Base-by-base conservation (phyloP, 2,113 vertebrate species). In the Pyrgilauda ruficollis region DNA sequence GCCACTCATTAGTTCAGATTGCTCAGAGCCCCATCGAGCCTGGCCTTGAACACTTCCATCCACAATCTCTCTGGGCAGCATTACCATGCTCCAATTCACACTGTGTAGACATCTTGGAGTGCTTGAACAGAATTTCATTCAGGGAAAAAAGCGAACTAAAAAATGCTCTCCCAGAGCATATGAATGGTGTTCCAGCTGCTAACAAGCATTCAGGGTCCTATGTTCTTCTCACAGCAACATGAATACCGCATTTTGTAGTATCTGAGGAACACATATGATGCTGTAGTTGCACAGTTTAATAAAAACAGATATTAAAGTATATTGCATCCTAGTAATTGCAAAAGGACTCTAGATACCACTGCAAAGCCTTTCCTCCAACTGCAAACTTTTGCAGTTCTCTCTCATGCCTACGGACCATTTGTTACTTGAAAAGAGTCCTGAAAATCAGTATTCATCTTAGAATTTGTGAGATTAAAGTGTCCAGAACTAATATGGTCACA, bases 361-460 rank as follows among this genome's bases (percentile, higher is more conserved):
- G 21, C 24, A 73, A 84, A 33, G 19, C 8, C 50, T 56, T 41
- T 61, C 2, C 7, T 90, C 20, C 39, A 46, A n/a, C 15, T 50
- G 33, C 22, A 78, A 43, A 61, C 5, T 8, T 87, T 63, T 28
- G 30, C 17, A n/a, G 19, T 39, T 84, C n/a, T 64, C 18, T 70
- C 26, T 63, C 8, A 68, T 33, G 41, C 2, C 8, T 24, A 5
- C 23, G n/a, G 6, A 76, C 19, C 4, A 35, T 39, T 82, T 80
- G 1, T 7, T 49, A 23, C 27, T 50, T 0, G 0, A 47, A 53
- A 73, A 53, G 14, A 59, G 10, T 6, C 7, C 56, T 56, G 11
- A 31, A 79, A 56, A 62, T n/a, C 14, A 37, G 37, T 33, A 44
- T 35, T 84, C 7, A 31, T 68, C 37, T 67, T 47, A 6, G 6